A percentile compares a stretch with the other conserved stretches of the same genome.
phyloP scores from a whole-genome alignment of 2,113 vertebrate species.

The Mastomys natalensis region DNA sequence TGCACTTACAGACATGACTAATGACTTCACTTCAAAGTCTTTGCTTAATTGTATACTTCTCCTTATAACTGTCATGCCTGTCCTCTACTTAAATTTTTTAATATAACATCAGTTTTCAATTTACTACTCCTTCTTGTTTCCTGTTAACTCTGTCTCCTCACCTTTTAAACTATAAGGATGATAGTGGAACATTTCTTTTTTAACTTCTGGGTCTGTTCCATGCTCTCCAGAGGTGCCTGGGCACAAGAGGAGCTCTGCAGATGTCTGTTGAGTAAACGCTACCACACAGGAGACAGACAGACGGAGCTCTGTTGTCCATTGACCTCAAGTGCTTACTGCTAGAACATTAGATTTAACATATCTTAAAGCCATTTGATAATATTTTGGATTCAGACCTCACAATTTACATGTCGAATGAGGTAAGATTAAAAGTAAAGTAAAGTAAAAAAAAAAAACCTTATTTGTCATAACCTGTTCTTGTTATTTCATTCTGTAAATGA shows the following conservation, averaged over 20 bases:
- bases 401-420: constrained; percentile 17
- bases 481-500: constrained; percentile 61
- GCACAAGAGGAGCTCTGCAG: neutral
- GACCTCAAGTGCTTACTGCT: neutral
- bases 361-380: neutral
- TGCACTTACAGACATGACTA: neutral
- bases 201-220: neutral
- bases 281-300: neutral
- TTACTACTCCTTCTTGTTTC: neutral
- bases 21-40: neutral
- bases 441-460: neutral
- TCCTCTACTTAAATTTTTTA: neutral
- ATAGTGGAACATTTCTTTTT: neutral
- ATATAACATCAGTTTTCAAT: neutral
- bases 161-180: neutral
- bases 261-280: neutral
- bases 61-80: neutral
- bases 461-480: constrained; percentile 22
- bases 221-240: neutral
- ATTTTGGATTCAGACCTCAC: neutral
- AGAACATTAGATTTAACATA: neutral
- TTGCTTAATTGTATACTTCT: neutral
- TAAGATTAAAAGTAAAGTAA: constrained; percentile 32
- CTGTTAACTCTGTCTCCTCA: neutral
- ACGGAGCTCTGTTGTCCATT: neutral